phyloP scores from a whole-genome alignment of 2,113 vertebrate species.

The Pholis gunnellus region DNA sequence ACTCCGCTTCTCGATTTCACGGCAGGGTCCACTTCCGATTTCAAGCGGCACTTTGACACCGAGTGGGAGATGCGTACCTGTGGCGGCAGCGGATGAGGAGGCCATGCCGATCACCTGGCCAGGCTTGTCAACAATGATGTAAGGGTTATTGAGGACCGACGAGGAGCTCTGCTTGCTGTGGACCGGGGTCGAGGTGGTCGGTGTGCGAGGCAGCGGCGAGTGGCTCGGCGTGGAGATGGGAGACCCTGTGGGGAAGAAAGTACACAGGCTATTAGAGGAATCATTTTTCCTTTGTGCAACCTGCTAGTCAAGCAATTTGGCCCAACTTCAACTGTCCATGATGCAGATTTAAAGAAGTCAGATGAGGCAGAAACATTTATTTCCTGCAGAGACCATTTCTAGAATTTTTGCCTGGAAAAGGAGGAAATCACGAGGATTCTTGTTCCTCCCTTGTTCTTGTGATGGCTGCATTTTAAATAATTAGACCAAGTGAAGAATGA shows the following conservation, averaged over 20 bases:
- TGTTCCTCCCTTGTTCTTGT: neutral
- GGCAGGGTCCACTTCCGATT: constrained; percentile 37
- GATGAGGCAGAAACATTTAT: neutral
- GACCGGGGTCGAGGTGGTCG: constrained; percentile 91
- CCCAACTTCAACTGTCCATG: neutral
- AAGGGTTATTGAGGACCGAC: constrained; percentile 90
- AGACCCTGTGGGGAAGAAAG: constrained; percentile 85
- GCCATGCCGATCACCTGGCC: constrained; percentile 88
- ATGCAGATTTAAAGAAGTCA: neutral
- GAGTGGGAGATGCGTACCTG: constrained; percentile 75
- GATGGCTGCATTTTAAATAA: constrained; percentile 1
- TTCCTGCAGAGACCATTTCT: neutral
- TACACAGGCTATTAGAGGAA: neutral
- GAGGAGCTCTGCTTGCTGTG: constrained; percentile 92
- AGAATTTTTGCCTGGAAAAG: neutral
- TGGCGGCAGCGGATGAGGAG: constrained; percentile 80
- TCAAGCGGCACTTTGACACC: constrained; percentile 18
- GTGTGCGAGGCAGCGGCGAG: constrained; percentile 93
- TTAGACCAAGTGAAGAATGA: neutral
- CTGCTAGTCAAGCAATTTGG: neutral
- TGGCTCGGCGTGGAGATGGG: constrained; percentile 97
- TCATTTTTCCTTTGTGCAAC: neutral
- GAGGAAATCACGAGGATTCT: constrained; percentile 4
- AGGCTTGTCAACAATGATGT: constrained; percentile 92
- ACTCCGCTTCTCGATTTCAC: constrained; percentile 26